Percentiles rank a stretch among this genome's conserved stretches.
phyloP scores from a whole-genome alignment of 2,888 invertebrate genomes.

The Ceriagrion tenellum region DNA sequence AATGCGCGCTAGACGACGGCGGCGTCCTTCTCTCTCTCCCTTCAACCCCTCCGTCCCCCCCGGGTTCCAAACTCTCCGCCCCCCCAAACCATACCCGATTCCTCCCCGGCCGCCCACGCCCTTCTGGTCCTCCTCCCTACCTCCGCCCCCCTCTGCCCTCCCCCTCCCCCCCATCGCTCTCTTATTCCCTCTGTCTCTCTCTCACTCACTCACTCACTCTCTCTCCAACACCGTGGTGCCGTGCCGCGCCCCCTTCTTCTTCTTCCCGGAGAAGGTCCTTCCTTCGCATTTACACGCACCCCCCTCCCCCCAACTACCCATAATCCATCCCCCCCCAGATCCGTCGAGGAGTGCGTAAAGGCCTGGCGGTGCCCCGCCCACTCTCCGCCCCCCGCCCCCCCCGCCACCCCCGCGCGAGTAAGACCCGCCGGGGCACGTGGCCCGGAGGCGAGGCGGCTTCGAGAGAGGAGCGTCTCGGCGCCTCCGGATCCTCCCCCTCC shows the following conservation, averaged over 20 bases:
- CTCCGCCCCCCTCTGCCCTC: neutral
- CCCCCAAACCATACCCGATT: constrained; percentile 71
- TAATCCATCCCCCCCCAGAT: neutral
- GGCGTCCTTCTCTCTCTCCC: neutral
- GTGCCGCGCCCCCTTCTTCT: constrained; percentile 50
- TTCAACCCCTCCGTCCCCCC: constrained; percentile 63
- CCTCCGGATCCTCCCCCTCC: neutral
- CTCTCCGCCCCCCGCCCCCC: neutral
- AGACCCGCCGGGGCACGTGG: constrained; percentile 25
- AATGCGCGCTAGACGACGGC: constrained; percentile 23
- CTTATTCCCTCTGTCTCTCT: neutral
- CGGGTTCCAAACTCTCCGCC: constrained; percentile 65
- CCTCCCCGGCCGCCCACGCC: constrained; percentile 58
- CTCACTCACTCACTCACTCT: constrained; percentile 20
- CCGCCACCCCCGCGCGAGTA: neutral
- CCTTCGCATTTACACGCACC: neutral
- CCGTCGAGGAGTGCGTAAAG: neutral
- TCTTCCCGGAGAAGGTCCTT: neutral
- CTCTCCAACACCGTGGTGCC: neutral
- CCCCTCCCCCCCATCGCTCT: constrained; percentile 12
- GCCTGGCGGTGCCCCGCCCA: neutral
- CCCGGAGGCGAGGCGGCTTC: neutral
- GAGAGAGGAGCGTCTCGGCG: neutral
- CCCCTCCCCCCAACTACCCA: neutral
- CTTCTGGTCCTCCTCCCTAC: constrained; percentile 16